Base-by-base conservation (phyloP, 1,140 invertebrate genomes). In the Caerostris extrusa region DNA sequence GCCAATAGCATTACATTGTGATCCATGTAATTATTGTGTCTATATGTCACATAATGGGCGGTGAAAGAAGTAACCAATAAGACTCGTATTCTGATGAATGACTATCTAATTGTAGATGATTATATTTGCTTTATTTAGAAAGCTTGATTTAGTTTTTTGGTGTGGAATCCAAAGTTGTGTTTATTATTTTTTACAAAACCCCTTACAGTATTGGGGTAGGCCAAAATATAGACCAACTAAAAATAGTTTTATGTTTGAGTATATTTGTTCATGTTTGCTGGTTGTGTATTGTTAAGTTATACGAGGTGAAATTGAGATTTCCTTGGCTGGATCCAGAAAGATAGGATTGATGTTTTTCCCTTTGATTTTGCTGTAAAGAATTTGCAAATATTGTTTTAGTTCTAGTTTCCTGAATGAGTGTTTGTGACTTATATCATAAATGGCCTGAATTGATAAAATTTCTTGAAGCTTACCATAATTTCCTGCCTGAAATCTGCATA, bases 141-240 rank as follows among this genome's bases (percentile, higher is more conserved):
- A 90, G 88, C 67, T 64, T 88, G 58, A 50, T 88, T 34, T 88
- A 88, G 86, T 69, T 90, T 34, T 90, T 90, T 69, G 61, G 64
- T 77, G 5, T 71, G 50, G 67, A 85, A 58, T 85, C 83, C 19
- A 60, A 85, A 85, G 83, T 85, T 34, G 34, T 85, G 57, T 85
- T 85, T 85, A 19, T 85, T 85, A 34, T 85, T n/a, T 85, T 58
- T 58, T 58, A n/a, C 58, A 58, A 34, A 85, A 85, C 17, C 83
- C 34, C 83, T 56, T 19, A 58, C 34, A 85, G 17, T 53, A 67
- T 88, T 71, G 88, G 88, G 56, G 88, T 77, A 90, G 88, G 88
- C 88, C 88, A 90, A 90, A 90, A 71, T 77, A 55, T 12, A 90
- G 61, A 90, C 88, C 55, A 71, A 56, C 55, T 57, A 50, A 57